phyloP scores from a whole-genome alignment of 2,888 invertebrate genomes.

The Cantharis rufa region DNA sequence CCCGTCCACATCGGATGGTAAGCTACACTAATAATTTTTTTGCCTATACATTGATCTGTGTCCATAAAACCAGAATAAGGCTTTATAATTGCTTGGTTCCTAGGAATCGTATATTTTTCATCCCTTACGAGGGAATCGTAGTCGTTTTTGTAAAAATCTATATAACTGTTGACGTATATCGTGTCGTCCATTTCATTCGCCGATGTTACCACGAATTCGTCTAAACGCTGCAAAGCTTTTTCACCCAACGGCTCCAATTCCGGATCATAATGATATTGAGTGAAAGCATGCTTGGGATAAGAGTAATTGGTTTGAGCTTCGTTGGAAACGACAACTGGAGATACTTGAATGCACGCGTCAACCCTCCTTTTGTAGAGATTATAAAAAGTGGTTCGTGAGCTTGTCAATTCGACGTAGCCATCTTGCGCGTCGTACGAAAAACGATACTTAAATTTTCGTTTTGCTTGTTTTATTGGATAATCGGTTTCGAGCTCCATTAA shows the following conservation, averaged over 20 bases:
- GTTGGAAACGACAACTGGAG: constrained; percentile 41
- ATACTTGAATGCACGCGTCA: not conserved
- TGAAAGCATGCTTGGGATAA: constrained; percentile 71
- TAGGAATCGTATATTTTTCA: not conserved
- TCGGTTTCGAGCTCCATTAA: not conserved
- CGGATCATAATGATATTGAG: constrained; percentile 64
- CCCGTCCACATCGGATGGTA: constrained; percentile 77
- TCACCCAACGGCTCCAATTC: constrained; percentile 39
- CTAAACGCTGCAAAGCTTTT: constrained; percentile 44
- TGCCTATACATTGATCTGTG: constrained; percentile 65
- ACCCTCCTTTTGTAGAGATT: not conserved
- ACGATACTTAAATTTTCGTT: not conserved
- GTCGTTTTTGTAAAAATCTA: constrained; percentile 68
- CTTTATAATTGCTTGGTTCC: constrained; percentile 54
- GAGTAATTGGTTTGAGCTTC: constrained; percentile 70
- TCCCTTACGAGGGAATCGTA: constrained; percentile 58
- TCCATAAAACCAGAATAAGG: constrained; percentile 70
- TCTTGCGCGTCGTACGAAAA: not conserved
- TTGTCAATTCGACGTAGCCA: not conserved
- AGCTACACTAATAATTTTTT: constrained; percentile 65
- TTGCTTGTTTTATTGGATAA: not conserved
- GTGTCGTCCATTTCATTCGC: constrained; percentile 44
- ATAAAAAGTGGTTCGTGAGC: not conserved
- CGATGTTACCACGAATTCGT: constrained; percentile 42
- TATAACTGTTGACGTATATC: constrained; percentile 45